Evolutionary conservation across 2,797 vertebrate species (phyloP).

Genomic region (Zalophus californianus): DNA sequence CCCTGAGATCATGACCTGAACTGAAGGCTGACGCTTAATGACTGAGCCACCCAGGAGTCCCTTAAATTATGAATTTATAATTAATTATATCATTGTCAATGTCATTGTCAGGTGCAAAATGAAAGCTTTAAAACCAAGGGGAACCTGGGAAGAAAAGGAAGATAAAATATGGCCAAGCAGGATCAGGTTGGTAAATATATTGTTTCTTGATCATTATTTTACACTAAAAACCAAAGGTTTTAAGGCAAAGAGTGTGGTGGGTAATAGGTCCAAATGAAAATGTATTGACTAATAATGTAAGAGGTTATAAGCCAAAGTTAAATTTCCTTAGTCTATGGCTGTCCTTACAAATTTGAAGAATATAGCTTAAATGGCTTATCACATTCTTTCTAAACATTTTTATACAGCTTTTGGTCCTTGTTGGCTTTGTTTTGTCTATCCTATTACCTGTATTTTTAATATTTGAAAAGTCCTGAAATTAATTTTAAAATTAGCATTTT

Average conservation of each 20-base stretch:
- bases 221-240: background rate
- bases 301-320: background rate
- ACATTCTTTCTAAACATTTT: background rate
- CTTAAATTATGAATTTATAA: constrained; percentile 7
- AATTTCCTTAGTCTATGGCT: background rate
- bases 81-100: background rate
- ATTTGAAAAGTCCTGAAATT: constrained; percentile 9
- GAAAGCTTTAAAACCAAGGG: background rate
- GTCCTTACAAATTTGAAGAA: background rate
- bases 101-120: background rate
- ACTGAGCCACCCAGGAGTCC: too few species aligned
- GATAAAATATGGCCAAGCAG: background rate
- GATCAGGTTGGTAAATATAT: background rate
- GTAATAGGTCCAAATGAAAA: background rate
- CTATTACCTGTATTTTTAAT: background rate
- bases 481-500: background rate
- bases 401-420: background rate
- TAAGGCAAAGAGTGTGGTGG: background rate
- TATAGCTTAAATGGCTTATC: background rate
- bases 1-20: too few species aligned
- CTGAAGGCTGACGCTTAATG: too few species aligned
- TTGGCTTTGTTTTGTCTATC: background rate
- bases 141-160: background rate
- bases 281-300: background rate
- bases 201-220: background rate